Evolutionary conservation across 2,888 invertebrate genomes (phyloP).

Genomic region (Epistrophella euchroma): DNA sequence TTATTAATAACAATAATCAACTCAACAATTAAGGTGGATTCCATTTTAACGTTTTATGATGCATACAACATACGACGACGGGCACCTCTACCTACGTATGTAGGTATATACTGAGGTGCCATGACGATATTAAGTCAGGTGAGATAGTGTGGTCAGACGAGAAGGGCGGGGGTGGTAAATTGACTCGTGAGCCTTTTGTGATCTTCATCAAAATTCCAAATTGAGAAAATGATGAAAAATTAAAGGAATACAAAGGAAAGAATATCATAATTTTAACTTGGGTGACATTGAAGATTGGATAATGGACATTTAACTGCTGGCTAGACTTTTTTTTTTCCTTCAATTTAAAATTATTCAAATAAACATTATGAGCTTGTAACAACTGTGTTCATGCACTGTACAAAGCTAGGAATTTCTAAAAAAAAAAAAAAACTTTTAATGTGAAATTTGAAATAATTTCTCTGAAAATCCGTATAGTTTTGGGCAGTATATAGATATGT

Average conservation of each 20-base stretch:
- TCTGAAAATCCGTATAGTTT: too few species aligned
- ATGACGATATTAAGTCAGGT: neutral
- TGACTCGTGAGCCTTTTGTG: conserved; percentile 57
- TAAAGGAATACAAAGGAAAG: conserved; percentile 16
- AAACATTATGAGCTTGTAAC: too few species aligned
- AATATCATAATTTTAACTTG: conserved; percentile 62
- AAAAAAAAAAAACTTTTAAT: too few species aligned
- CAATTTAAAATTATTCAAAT: too few species aligned
- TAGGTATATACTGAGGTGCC: neutral
- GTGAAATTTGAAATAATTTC: too few species aligned
- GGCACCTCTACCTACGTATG: too few species aligned
- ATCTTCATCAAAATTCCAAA: conserved; percentile 74
- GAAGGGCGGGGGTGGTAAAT: conserved; percentile 45
- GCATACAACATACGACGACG: conserved; percentile 5
- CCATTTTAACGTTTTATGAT: conserved; percentile 66
- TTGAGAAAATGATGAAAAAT: conserved; percentile 30
- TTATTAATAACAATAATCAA: conserved; percentile 76
- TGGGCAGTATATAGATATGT: too few species aligned
- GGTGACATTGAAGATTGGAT: conserved; percentile 53
- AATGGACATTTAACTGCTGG: conserved; percentile 33
- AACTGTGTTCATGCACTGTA: too few species aligned
- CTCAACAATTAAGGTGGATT: conserved; percentile 74
- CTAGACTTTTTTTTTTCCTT: conserved; percentile 39
- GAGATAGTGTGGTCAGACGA: neutral
- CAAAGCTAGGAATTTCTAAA: too few species aligned